Percentiles rank a stretch among this genome's conserved stretches.
Evolutionary conservation across 2,113 vertebrate species (phyloP).

Genomic region (Semicossyphus pulcher): DNA sequence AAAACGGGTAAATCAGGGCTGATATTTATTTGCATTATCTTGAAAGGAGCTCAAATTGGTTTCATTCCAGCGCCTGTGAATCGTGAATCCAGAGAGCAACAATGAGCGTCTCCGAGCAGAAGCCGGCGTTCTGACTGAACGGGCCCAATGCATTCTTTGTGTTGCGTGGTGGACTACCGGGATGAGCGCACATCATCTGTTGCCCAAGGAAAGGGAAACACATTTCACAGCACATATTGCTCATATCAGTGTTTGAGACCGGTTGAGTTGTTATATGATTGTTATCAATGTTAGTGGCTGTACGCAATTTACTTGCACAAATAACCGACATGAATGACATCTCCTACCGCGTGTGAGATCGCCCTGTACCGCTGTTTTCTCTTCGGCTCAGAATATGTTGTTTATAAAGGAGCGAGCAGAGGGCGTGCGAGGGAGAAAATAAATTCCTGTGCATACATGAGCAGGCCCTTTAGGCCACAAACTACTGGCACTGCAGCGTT

Average conservation of each 20-base stretch:
- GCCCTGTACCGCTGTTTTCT: neutral
- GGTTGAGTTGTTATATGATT: constrained; percentile 65
- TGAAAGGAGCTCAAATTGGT: constrained; percentile 74
- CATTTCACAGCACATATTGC: constrained; percentile 72
- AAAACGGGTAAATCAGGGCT: constrained; percentile 62
- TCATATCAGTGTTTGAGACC: constrained; percentile 63
- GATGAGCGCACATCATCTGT: constrained; percentile 45
- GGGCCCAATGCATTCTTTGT: constrained; percentile 61
- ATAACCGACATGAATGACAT: constrained; percentile 53
- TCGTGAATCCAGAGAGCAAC: constrained; percentile 65
- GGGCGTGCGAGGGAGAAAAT: constrained; percentile 10
- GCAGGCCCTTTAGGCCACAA: constrained; percentile 7
- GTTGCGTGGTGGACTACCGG: constrained; percentile 38
- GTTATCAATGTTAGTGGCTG: constrained; percentile 56
- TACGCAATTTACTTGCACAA: constrained; percentile 45
- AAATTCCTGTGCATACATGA: constrained; percentile 15
- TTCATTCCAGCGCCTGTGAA: constrained; percentile 68
- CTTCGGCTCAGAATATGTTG: constrained; percentile 6
- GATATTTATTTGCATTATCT: constrained; percentile 82
- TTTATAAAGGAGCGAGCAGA: neutral
- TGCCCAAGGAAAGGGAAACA: constrained; percentile 66
- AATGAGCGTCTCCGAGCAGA: constrained; percentile 55
- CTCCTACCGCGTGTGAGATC: constrained; percentile 9
- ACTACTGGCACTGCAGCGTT: neutral
- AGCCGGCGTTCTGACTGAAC: constrained; percentile 51